phyloP scores from a whole-genome alignment of 2,113 vertebrate genomes.

The Vanacampus margaritifer region DNA sequence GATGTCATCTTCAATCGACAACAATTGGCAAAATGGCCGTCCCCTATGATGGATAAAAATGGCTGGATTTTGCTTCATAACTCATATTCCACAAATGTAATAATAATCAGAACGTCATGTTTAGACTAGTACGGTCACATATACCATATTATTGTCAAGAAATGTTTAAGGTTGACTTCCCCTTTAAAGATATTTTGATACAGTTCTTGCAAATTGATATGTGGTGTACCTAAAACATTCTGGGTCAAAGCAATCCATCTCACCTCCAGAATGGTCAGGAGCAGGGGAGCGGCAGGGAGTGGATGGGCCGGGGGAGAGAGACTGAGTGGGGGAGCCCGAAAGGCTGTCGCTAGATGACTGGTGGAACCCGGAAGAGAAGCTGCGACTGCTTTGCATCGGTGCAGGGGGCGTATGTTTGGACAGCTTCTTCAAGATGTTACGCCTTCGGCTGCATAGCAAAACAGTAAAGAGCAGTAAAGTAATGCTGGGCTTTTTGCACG shows the following conservation, averaged over 20 bases:
- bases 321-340: conserved; percentile 87
- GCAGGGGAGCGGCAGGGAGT: conserved; percentile 83
- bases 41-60: too few relatives aligned
- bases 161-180: too few relatives aligned
- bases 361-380: conserved; percentile 89
- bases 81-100: too few relatives aligned
- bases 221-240: background rate
- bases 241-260: background rate
- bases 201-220: background rate
- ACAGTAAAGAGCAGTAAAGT: background rate
- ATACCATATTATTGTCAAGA: too few relatives aligned
- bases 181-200: too few relatives aligned
- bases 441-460: conserved; percentile 59
- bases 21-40: too few relatives aligned
- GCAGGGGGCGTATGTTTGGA: conserved; percentile 80
- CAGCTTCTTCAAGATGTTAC: conserved; percentile 87
- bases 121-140: too few relatives aligned
- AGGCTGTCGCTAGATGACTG: conserved; percentile 92
- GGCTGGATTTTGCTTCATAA: too few relatives aligned
- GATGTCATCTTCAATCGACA: too few relatives aligned
- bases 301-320: conserved; percentile 82
- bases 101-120: too few relatives aligned
- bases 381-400: conserved; percentile 85
- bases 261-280: conserved; percentile 81
- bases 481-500: too few relatives aligned